Evolutionary conservation across 2,113 vertebrate genomes (phyloP).

Genomic region (Phrynocephalus versicolor): DNA sequence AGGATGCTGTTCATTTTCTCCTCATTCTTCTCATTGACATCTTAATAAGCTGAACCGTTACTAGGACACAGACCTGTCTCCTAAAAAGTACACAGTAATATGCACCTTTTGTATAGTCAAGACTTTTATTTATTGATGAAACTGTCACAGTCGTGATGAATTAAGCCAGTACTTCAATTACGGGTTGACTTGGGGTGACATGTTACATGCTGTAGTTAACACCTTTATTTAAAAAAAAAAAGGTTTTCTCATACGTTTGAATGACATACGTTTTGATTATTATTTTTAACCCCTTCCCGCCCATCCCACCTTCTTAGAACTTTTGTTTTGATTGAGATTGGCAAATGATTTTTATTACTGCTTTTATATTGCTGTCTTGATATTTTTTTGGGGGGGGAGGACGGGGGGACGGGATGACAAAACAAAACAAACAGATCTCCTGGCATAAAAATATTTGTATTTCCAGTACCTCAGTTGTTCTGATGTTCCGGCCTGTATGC

Average conservation of each 20-base stretch:
- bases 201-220: conserved; percentile 86
- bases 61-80: conserved; percentile 75
- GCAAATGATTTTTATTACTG: conserved; percentile 77
- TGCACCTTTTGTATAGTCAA: conserved; percentile 84
- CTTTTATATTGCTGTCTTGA: conserved; percentile 84
- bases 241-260: too few relatives aligned
- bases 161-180: conserved; percentile 89
- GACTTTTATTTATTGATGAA: conserved; percentile 85
- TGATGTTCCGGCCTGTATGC: conserved; percentile 92
- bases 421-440: conserved; percentile 72
- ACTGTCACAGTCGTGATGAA: conserved; percentile 86
- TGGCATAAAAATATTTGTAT: conserved; percentile 88
- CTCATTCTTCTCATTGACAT: conserved; percentile 66
- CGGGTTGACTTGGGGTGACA: conserved; percentile 86
- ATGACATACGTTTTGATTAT: conserved; percentile 73
- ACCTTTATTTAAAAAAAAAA: too few relatives aligned
- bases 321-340: conserved; percentile 80
- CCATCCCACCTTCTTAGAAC: conserved; percentile 70
- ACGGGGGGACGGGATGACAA: not conserved
- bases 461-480: conserved; percentile 92
- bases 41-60: conserved; percentile 77
- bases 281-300: not conserved
- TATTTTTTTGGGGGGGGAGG: too few relatives aligned
- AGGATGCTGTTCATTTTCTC: conserved; percentile 59
- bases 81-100: conserved; percentile 77